A percentile compares a stretch with the other conserved stretches of the same genome.
Evolutionary conservation across 2,888 invertebrate genomes (phyloP).

Genomic region (Erannis defoliaria): DNA sequence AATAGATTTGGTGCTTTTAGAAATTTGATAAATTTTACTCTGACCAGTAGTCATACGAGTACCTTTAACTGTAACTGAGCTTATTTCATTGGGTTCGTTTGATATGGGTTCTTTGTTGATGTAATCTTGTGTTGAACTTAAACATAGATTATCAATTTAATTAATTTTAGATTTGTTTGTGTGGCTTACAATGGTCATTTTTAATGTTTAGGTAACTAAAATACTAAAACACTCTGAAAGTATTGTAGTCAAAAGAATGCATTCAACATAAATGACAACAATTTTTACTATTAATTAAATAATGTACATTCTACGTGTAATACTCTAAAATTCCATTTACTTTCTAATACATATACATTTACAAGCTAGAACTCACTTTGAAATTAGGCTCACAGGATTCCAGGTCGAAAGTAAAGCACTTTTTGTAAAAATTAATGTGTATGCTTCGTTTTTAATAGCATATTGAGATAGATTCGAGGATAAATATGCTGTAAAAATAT

Average conservation of each 20-base stretch:
- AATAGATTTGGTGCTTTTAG: not conserved
- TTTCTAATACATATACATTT: no score
- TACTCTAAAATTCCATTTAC: no score
- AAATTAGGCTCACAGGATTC: not conserved
- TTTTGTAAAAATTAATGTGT: not conserved
- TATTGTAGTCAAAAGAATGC: no score
- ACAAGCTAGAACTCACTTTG: not conserved
- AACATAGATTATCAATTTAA: not conserved
- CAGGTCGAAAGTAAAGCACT: not conserved
- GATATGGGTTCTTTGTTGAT: not conserved
- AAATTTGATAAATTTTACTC: not conserved
- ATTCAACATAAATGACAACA: no score
- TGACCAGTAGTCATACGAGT: not conserved
- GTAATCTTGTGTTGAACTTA: not conserved
- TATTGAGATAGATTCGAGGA: slow-evolving; percentile 9
- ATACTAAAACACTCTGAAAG: no score
- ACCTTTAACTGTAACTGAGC: not conserved
- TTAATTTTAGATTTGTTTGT: not conserved
- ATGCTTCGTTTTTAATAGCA: not conserved
- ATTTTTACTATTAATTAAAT: not conserved
- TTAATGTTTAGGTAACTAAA: no score
- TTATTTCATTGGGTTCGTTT: not conserved
- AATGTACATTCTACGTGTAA: not conserved
- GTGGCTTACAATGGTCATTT: no score
- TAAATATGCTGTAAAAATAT: slow-evolving; percentile 41